Base-by-base conservation (phyloP, 2,797 vertebrate genomes). In the Hylomyscus alleni region DNA sequence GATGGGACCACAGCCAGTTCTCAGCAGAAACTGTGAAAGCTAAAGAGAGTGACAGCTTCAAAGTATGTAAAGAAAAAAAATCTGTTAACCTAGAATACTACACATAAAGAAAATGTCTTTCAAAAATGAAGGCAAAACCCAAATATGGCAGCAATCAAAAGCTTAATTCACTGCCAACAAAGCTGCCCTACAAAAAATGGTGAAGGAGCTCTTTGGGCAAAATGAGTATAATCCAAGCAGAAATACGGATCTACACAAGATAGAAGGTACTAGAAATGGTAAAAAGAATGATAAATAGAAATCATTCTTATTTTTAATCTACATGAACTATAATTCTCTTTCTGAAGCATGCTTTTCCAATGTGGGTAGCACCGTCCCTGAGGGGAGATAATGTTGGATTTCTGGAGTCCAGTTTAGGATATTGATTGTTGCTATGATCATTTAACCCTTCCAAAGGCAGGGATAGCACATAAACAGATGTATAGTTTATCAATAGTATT, bases 111-210 rank as follows among this genome's bases (percentile, higher is more conserved):
- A 92, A 92, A 47, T 50, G 34, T 26, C 50, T 81, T 94, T 89
- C 81, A 89, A 92, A 95, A 91, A 72, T 52, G 47, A 96, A 88
- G 34, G 15, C 34, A 84, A 80, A 89, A 78, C 47, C 62, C 93
- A 89, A 67, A 37, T 86, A 80, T 80, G 86, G 90, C 72, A 94
- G 50, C 37, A 78, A 91, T 37, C 34, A 89, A 89, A 92, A 82
- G 50, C 40, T 76, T 56, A 92, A 95, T n/a, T 84, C 24, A 86
- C 72, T 89, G 44, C 40, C 65, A 75, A 62, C 24, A 95, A 95
- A 89, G 80, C 19, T 90, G 40, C 67, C 84, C 44, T 95, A 37
- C 15, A 96, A 85, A 50, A 92, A 96, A 76, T 60, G 50, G 84
- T 92, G 72, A 65, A 89, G 69, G 34, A 50, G 3, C 47, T 76